phyloP scores from a whole-genome alignment of 1,140 invertebrate genomes.

The Neotoxoptera formosana region DNA sequence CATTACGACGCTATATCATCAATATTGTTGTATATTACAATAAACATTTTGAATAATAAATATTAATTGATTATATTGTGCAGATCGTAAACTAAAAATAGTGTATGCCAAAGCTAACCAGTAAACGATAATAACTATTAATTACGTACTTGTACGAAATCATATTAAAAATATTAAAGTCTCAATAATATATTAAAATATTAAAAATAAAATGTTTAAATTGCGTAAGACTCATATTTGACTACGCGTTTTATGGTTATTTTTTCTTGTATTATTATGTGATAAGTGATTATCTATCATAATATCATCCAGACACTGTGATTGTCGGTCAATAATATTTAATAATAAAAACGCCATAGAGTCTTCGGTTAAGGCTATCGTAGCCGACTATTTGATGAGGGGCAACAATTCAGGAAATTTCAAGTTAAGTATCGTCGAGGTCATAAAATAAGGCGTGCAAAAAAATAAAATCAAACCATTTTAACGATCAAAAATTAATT shows the following conservation, averaged over 20 bases:
- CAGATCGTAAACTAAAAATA: too few species aligned
- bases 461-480: neutral
- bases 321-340: neutral
- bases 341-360: neutral
- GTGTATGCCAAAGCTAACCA: too few species aligned
- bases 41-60: too few species aligned
- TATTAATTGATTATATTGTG: too few species aligned
- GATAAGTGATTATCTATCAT: neutral
- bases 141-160: too few species aligned
- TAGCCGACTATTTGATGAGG: neutral
- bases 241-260: neutral
- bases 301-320: neutral
- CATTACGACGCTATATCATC: too few species aligned
- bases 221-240: neutral
- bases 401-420: neutral
- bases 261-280: neutral
- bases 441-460: neutral
- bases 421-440: accelerated
- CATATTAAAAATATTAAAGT: too few species aligned
- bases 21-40: too few species aligned
- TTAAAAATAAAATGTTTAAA: too few species aligned
- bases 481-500: neutral
- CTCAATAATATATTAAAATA: too few species aligned
- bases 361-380: neutral
- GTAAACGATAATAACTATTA: too few species aligned